Base-by-base conservation (phyloP, 2,113 vertebrate genomes). In the pig (Sus scrofa) region DNA sequence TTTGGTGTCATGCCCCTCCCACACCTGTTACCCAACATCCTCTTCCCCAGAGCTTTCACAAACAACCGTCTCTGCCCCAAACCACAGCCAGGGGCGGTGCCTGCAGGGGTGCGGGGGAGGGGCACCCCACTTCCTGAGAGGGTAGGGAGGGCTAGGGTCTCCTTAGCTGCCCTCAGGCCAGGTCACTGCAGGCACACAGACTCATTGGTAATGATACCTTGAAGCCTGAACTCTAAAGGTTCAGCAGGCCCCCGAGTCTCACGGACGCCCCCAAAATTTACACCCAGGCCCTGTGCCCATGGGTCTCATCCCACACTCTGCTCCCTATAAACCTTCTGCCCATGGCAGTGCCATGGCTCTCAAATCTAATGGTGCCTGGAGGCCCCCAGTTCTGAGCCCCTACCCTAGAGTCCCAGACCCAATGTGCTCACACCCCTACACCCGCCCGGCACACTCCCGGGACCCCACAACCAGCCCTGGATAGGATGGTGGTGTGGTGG, bases 11-110 rank as follows among this genome's bases (percentile, higher is more conserved):
- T 5, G 58, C 79, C 65, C 97, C 97, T 70, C 93, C 93, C 78
- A 34, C 44, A 96, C 96, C 97, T 97, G 89, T 98, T 98, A 97
- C 98, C 96, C 98, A 97, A 98, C 96, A 96, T 97, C 97, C 97
- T 96, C 91, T 79, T 93, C 81, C 70, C 70, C 54, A 20, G 44
- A 63, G 90, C 92, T 97, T 97, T 96, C 97, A 97, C 86, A 98
- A 98, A 97, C 97, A 96, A 96, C 97, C 3, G 94, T 75, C 91
- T 81, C 73, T 34, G 77, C 94, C 78, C 78, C 82, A 96, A 97
- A 97, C 98, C 98, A 93, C 98, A 98, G 92, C 90, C 32, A 67
- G 89, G 88, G 96, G 97, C 44, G 96, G 88, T 93, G 96, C 93
- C 91, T 85, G 34, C 2, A 16, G n/a, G 65, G 93, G 73, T 3